Base-by-base conservation (phyloP, 2,113 vertebrate species). In the Hepsetus odoe region DNA sequence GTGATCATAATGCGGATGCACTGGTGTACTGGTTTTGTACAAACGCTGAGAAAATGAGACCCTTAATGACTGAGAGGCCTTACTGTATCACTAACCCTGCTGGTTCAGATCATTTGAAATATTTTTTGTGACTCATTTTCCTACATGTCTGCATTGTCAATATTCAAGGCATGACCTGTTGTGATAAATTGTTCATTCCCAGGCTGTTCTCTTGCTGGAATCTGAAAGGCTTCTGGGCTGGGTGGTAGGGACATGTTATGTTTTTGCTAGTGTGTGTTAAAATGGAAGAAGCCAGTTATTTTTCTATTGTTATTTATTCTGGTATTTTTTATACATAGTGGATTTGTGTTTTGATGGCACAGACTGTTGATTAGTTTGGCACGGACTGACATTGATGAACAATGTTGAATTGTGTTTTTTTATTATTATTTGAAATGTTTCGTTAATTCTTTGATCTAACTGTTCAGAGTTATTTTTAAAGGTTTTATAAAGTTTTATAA, bases 271-370 rank as follows among this genome's bases (percentile, higher is more conserved):
- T 5, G n/a, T n/a, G 4, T 55, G 38, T 10, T 14, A 40, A 40
- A 33, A 26, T 18, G 53, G 53, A 28, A 20, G 14, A 65, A 66
- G 51, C 22, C 9, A 67, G 10, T 40, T 69, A 70, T 80, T 59
- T 71, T 70, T 67, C 7, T 53, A 62, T 32, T 46, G 32, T 32
- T 68, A 66, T 67, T 82, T 82, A 42, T 40, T 73, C 69, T 62
- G n/a, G 4, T 3, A 6, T 38, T 0, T 65, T 38, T 67, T 51
- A 30, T 4, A 26, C 32, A 9, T 42, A 28, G 11, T 24, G 14
- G 26, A 6, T 38, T 56, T 67, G 33, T 67, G 35, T 53, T 67
- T 76, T n/a, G 24, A 62, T 33, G 28, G 14, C 14, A 35, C 38
- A 1, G 16, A 14, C 7, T 1, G 20, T 65, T 38, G 9, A 2